A percentile compares a stretch with the other conserved stretches of the same genome.
These are phyloP conservation scores for Tuta absoluta DNA, from an alignment of 2,888 invertebrate species.

Conservation along the genomic window DNA sequence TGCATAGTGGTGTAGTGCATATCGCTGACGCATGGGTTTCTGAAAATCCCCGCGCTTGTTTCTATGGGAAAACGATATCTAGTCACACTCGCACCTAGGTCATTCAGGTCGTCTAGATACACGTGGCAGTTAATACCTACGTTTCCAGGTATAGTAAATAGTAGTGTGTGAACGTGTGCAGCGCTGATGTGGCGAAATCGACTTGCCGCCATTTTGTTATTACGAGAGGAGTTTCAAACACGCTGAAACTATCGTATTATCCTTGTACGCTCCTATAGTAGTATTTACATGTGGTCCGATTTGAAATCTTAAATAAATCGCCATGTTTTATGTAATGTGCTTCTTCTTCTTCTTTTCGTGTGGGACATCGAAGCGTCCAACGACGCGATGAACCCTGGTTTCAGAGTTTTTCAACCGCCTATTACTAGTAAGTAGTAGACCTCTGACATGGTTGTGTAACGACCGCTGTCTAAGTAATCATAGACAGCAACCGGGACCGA, in stretches of 20 bases:
- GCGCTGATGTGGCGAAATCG: conserved; percentile 39
- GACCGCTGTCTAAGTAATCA: too few relatives aligned
- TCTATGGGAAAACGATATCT: conserved; percentile 9
- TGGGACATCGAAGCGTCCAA: too few relatives aligned
- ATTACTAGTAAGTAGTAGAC: too few relatives aligned
- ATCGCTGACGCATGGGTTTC: background rate
- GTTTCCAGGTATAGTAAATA: conserved; percentile 16
- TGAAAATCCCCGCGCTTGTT: conserved; percentile 9
- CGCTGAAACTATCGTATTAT: conserved; percentile 51
- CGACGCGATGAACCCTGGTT: too few relatives aligned
- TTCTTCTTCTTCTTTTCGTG: too few relatives aligned
- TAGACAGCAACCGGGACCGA: too few relatives aligned
- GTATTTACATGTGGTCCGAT: background rate
- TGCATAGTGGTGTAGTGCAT: background rate
- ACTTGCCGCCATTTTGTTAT: conserved; percentile 40
- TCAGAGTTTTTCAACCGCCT: too few relatives aligned
- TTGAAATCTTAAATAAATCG: too few relatives aligned
- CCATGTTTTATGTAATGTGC: too few relatives aligned
- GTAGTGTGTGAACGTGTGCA: conserved; percentile 30
- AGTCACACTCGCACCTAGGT: background rate
- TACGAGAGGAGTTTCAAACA: conserved; percentile 44
- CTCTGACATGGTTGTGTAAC: too few relatives aligned
- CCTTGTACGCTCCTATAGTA: conserved; percentile 46
- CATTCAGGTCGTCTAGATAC: background rate
- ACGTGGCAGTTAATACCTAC: conserved; percentile 11